Base-by-base conservation (phyloP, 2,797 vertebrate species). In the Pipistrellus nathusii region DNA sequence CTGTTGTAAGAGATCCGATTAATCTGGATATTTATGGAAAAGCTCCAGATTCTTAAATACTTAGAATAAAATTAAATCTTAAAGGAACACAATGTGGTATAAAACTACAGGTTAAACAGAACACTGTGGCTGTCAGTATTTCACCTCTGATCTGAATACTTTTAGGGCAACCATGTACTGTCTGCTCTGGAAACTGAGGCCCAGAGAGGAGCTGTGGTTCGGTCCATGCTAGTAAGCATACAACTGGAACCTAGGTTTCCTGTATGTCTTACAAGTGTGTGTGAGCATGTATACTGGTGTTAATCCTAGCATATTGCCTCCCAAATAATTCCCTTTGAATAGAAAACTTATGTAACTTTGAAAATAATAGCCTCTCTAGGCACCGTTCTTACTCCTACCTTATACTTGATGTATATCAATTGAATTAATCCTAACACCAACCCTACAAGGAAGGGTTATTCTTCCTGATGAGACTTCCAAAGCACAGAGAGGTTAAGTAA, bases 331-430 rank as follows among this genome's bases (percentile, higher is more conserved):
- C 35, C 71, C n/a, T 78, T 92, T 55, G 23, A 59, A 21, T 64
- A 51, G 48, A 83, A 96, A 64, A 85, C 30, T 76, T 76, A 10
- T 48, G 21, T 89, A 69, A 27, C 53, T 66, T 32, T 80, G 77
- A 78, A 93, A 94, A 81, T 87, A 64, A 51, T 53, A 83, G 35
- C 35, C 3, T 5, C n/a, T 48, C 23, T 84, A 55, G 38, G 83
- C 41, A 75, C 35, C 75, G 41, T 71, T 85, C 21, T 85, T 18
- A 55, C 53, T 55, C 20, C 2, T 69, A 32, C 30, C 46, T 91
- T n/a, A 8, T 78, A 15, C 38, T 78, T 82, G 41, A 64, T 68
- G 4, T 69, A 21, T 51, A 13, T 87, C 81, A 73, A 77, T 21
- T 38, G 66, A 78, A 48, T 92, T 8, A 82, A 14, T 86, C 68